Conservation (phyloP, 53 echinoderm and acorn worm genomes). For the Holothuria leucospilota region DNA sequence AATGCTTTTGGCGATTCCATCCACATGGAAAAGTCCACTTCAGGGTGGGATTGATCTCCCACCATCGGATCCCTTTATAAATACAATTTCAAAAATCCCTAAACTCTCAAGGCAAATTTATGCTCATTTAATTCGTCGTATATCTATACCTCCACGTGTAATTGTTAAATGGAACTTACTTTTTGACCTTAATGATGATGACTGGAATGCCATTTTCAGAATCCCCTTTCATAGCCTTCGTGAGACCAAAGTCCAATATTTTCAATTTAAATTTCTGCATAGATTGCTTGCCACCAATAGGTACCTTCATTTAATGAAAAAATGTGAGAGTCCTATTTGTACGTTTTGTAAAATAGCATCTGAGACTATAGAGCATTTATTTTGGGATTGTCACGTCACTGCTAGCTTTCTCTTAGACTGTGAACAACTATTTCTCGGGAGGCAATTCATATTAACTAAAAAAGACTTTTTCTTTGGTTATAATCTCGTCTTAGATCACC, state of each 20-base stretch:
- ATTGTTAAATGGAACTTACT: too few relatives aligned
- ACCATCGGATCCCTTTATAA: too few relatives aligned
- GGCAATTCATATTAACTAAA: too few relatives aligned
- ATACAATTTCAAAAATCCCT: too few relatives aligned
- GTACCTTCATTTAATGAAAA: not conserved
- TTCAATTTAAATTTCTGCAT: too few relatives aligned
- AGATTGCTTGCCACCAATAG: too few relatives aligned
- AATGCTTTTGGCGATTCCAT: not conserved
- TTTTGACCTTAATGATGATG: not conserved
- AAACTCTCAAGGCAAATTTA: not conserved
- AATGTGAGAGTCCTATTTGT: not conserved
- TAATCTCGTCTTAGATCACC: too few relatives aligned
- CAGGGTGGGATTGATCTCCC: too few relatives aligned
- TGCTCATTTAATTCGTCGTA: not conserved
- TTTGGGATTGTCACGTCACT: slow-evolving; percentile 11
- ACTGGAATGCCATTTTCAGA: not conserved
- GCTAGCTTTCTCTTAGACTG: too few relatives aligned
- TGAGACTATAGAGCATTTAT: not conserved
- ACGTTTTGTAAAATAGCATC: not conserved
- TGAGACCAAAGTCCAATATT: too few relatives aligned
- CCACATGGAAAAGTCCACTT: not conserved
- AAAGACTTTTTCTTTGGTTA: too few relatives aligned
- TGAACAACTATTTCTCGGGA: too few relatives aligned
- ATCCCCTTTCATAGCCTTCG: not conserved
- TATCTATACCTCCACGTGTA: not conserved